Evolutionary conservation across 2,113 vertebrate species (phyloP).

Genomic region (Fregetta grallaria): DNA sequence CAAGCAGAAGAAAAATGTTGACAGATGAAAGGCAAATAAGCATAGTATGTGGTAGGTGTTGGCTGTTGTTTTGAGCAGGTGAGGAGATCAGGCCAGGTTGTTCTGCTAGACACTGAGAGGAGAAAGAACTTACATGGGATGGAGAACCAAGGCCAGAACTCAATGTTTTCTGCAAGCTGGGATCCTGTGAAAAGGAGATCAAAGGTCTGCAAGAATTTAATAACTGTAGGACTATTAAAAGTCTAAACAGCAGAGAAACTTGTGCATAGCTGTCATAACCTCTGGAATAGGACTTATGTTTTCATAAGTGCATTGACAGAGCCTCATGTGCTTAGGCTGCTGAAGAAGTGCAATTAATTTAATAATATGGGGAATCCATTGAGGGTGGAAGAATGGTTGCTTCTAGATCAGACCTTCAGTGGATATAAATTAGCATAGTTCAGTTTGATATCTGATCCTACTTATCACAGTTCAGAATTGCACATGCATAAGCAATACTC

Average conservation of each 20-base stretch:
- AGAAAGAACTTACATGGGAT: background rate
- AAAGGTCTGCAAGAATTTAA: background rate
- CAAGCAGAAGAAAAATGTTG: background rate
- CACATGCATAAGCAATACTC: background rate
- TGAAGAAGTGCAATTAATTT: constrained; percentile 4
- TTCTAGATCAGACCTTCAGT: background rate
- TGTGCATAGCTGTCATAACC: background rate
- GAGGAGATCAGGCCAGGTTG: background rate
- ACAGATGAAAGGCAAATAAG: background rate
- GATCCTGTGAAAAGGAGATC: background rate
- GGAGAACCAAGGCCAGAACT: background rate
- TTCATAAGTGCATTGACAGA: background rate
- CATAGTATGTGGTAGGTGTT: background rate
- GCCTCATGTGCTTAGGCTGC: background rate
- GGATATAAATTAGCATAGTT: constrained; percentile 5
- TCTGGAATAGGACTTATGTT: background rate
- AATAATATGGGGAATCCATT: background rate
- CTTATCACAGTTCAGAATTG: background rate
- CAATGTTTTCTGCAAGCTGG: background rate
- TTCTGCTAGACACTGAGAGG: background rate
- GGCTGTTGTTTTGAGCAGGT: background rate
- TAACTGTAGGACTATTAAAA: background rate
- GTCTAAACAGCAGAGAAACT: background rate
- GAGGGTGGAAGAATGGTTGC: background rate
- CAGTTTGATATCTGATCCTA: constrained; percentile 1